Base-by-base conservation (phyloP, 2,113 vertebrate species). In the Neodontobutis hainanensis region DNA sequence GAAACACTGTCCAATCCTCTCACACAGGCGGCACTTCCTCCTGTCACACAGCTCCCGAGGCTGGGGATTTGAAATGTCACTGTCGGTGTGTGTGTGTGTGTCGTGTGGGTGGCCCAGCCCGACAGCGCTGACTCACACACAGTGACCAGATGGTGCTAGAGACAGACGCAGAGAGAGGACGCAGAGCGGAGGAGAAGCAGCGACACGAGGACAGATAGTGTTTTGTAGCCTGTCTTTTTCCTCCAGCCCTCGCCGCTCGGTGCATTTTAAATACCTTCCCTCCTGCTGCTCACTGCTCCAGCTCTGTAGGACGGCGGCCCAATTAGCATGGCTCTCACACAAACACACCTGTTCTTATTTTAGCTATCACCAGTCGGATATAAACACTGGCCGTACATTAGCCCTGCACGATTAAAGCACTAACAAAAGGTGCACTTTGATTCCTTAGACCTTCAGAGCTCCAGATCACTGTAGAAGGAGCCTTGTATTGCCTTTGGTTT, bases 221-320 rank as follows among this genome's bases (percentile, higher is more conserved):
- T 61, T 70, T 40, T 73, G 65, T 82, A 78, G 74, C 61, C 3
- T 27, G 19, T 61, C 87, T 60, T 80, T 70, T 83, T 88, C 87
- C 80, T 89, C 65, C 80, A 88, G 82, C 87, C 80, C 5, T 85
- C 83, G 87, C 74, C 70, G 83, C 80, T 86, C 74, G 83, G 79
- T 91, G 91, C 84, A 89, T 91, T 84, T 89, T 87, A 90, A 90
- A 90, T 87, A 90, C 88, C 77, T 82, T 83, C 68, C 74, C 82
- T 75, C 81, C 82, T 88, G 84, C 83, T 43, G 52, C 80, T 78
- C 77, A 67, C 66, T 66, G 51, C 52, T 16, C 55, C 16, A 27
- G 40, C 77, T 80, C 81, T 81, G 75, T 79, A 81, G 75, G 82
- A 81, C 19, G 19, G 19, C 50, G 0, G 15, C 7, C 76, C 81